Percentiles rank a stretch among this genome's conserved stretches.
Conservation (phyloP, 2,113 vertebrate species). For the Sorex araneus region DNA sequence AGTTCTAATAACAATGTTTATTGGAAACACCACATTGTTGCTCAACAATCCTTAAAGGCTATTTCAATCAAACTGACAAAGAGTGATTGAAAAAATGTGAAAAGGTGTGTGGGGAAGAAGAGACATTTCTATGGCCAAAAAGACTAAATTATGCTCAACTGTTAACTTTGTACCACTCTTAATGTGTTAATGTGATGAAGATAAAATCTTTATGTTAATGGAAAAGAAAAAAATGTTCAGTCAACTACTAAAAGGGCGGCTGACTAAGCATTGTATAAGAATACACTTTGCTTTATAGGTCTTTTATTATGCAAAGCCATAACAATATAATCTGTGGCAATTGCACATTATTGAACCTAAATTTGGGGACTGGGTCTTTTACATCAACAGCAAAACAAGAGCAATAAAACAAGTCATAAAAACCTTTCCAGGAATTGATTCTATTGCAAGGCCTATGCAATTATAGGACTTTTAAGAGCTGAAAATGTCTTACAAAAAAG, state of each 20-base stretch:
- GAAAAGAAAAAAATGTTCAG: slow-evolving; percentile 53
- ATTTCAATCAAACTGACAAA: slow-evolving; percentile 52
- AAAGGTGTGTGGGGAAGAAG: neutral
- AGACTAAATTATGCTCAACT: slow-evolving; percentile 41
- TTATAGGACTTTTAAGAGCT: slow-evolving; percentile 61
- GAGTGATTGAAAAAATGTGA: slow-evolving; percentile 2
- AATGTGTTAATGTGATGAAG: slow-evolving; percentile 35
- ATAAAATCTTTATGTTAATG: slow-evolving; percentile 60
- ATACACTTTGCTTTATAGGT: slow-evolving; percentile 64
- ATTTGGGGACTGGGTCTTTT: slow-evolving; percentile 73
- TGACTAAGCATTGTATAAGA: slow-evolving; percentile 72
- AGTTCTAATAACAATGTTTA: slow-evolving; percentile 55
- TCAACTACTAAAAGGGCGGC: slow-evolving; percentile 49
- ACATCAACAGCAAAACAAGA: slow-evolving; percentile 70
- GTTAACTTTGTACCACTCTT: slow-evolving; percentile 37
- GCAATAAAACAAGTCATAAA: slow-evolving; percentile 76
- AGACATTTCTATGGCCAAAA: neutral
- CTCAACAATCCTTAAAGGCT: slow-evolving; percentile 34
- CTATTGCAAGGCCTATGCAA: slow-evolving; percentile 72
- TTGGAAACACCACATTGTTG: slow-evolving; percentile 37
- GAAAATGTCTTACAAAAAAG: slow-evolving; percentile 60
- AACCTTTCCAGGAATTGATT: slow-evolving; percentile 63
- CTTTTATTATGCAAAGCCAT: slow-evolving; percentile 67
- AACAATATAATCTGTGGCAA: slow-evolving; percentile 66
- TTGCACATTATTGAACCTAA: slow-evolving; percentile 68